Conservation (phyloP, 2,888 invertebrate genomes). For the Nesidiocoris tenuis region DNA sequence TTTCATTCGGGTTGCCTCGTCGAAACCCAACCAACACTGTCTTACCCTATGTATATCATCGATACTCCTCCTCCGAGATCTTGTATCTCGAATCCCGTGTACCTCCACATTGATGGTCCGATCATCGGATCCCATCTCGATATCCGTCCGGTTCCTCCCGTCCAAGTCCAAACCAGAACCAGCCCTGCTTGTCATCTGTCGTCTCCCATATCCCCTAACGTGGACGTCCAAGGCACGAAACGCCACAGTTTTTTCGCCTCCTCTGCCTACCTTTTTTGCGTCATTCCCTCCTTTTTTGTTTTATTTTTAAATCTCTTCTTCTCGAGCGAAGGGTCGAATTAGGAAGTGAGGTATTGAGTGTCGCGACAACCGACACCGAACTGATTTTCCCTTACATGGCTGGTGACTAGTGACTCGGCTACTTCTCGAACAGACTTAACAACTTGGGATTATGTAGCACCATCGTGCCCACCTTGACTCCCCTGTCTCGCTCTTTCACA, state of each 20-base stretch:
- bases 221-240: slow-evolving; percentile 11
- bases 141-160: not conserved
- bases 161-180: not conserved
- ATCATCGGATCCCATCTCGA: not conserved
- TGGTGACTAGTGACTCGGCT: slow-evolving; percentile 44
- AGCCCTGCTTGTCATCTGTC: slow-evolving; percentile 14
- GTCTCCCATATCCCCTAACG: slow-evolving; percentile 8
- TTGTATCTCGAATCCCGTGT: not conserved
- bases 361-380: slow-evolving; percentile 49
- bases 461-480: not conserved
- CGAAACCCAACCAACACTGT: not conserved
- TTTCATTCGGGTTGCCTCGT: too few relatives aligned
- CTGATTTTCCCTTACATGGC: slow-evolving; percentile 57
- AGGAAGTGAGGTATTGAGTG: slow-evolving; percentile 41
- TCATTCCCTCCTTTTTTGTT: slow-evolving; percentile 15
- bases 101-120: not conserved
- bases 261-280: slow-evolving; percentile 1
- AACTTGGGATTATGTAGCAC: slow-evolving; percentile 21
- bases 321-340: slow-evolving; percentile 27
- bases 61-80: not conserved
- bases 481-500: not conserved
- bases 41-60: slow-evolving; percentile 4
- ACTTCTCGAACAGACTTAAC: slow-evolving; percentile 57
- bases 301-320: slow-evolving; percentile 7
- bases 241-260: slow-evolving; percentile 14